phyloP scores from a whole-genome alignment of 2,113 vertebrate species.

The Tragulus kanchil region DNA sequence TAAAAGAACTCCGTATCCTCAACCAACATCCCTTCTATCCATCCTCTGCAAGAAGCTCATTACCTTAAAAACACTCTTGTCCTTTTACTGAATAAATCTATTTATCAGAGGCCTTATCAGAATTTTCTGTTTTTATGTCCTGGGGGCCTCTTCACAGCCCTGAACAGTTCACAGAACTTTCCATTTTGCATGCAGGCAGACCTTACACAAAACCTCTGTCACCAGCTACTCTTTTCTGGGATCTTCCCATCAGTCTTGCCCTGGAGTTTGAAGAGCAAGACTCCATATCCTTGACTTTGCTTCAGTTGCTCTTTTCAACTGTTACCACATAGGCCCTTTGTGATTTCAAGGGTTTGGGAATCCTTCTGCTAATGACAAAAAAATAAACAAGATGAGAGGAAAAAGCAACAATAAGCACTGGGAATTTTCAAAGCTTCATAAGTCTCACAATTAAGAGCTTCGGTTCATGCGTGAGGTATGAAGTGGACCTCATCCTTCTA shows the following conservation, averaged over 20 bases:
- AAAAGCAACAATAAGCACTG: not conserved
- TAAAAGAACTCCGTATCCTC: not conserved
- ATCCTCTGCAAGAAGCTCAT: not conserved
- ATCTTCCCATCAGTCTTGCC: not conserved
- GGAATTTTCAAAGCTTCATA: not conserved
- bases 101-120: not conserved
- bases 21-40: not conserved
- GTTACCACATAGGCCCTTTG: not conserved
- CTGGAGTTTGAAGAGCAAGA: not conserved
- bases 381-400: not conserved
- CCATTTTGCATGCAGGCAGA: not conserved
- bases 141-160: rapidly evolving
- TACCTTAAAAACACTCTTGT: not conserved
- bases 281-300: not conserved
- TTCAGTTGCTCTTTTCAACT: not conserved
- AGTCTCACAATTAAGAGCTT: not conserved
- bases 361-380: not conserved
- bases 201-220: not conserved
- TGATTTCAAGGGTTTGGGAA: not conserved
- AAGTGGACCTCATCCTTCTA: not conserved
- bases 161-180: not conserved
- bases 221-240: not conserved
- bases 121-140: not conserved
- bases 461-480: not conserved
- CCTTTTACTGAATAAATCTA: not conserved